Conservation (phyloP, 2,888 invertebrate species). For the Zootermopsis nevadensis region DNA sequence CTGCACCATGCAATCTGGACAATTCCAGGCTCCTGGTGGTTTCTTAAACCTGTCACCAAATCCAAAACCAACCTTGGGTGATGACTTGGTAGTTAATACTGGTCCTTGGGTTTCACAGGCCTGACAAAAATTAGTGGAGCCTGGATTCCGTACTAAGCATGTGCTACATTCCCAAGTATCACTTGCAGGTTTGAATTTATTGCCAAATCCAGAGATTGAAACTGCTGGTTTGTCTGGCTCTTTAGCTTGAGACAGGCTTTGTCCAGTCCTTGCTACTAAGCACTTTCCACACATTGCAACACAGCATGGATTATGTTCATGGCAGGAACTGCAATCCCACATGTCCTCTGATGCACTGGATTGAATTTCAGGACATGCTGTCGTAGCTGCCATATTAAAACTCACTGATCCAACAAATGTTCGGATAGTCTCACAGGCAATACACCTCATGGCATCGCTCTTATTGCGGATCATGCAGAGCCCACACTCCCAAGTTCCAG, state of each 20-base stretch:
- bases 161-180: slow-evolving; percentile 75
- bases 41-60: slow-evolving; percentile 62
- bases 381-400: not conserved
- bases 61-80: slow-evolving; percentile 48
- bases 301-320: slow-evolving; percentile 32
- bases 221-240: slow-evolving; percentile 46
- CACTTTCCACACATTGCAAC: slow-evolving; percentile 42
- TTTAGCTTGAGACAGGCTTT: slow-evolving; percentile 4
- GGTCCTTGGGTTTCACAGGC: slow-evolving; percentile 35
- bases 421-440: slow-evolving; percentile 60
- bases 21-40: slow-evolving; percentile 68
- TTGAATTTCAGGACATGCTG: not conserved
- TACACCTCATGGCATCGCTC: slow-evolving; percentile 37
- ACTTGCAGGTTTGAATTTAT: slow-evolving; percentile 66
- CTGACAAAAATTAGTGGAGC: slow-evolving; percentile 50
- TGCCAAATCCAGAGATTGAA: slow-evolving; percentile 54
- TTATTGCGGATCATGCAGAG: slow-evolving; percentile 46
- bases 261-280: slow-evolving; percentile 17
- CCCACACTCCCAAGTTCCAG: slow-evolving; percentile 57
- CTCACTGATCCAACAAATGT: not conserved
- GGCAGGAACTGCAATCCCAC: slow-evolving; percentile 48
- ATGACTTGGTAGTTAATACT: slow-evolving; percentile 4
- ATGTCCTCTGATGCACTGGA: slow-evolving; percentile 14
- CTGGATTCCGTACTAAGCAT: slow-evolving; percentile 69
- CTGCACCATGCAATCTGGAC: slow-evolving; percentile 68